phyloP scores from a whole-genome alignment of 1,140 invertebrate species.

The Stegodyphus mimosarum region DNA sequence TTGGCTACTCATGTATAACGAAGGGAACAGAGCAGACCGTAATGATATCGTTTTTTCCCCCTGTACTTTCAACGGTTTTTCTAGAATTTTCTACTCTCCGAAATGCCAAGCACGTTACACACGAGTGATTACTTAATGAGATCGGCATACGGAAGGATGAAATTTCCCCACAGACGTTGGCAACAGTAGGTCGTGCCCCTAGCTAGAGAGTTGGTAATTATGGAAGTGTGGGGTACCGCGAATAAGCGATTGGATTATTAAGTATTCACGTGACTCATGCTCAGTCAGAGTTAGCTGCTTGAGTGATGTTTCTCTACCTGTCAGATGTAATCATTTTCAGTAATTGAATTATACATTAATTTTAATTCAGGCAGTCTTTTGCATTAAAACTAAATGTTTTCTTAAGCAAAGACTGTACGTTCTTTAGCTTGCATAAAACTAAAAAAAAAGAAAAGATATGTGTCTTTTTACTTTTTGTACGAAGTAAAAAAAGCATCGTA shows the following conservation, averaged over 20 bases:
- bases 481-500: too few relatives aligned
- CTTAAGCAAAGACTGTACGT: too few relatives aligned
- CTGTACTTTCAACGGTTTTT: background rate
- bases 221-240: background rate
- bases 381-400: too few relatives aligned
- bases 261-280: background rate
- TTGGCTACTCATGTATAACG: too few relatives aligned
- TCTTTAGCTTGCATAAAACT: too few relatives aligned
- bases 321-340: too few relatives aligned
- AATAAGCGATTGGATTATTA: background rate
- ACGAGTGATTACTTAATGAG: conserved; percentile 46
- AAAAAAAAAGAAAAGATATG: too few relatives aligned
- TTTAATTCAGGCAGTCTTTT: too few relatives aligned
- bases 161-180: conserved; percentile 45
- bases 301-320: too few relatives aligned
- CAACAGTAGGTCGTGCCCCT: conserved; percentile 25
- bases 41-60: background rate
- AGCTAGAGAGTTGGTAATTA: conserved; percentile 1
- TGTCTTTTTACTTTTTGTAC: too few relatives aligned
- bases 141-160: conserved; percentile 22
- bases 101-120: conserved; percentile 37
- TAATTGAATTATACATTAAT: too few relatives aligned
- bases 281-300: background rate
- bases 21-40: too few relatives aligned
- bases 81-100: background rate